Conservation (phyloP, 2,797 vertebrate genomes). For the Tachyglossus aculeatus region DNA sequence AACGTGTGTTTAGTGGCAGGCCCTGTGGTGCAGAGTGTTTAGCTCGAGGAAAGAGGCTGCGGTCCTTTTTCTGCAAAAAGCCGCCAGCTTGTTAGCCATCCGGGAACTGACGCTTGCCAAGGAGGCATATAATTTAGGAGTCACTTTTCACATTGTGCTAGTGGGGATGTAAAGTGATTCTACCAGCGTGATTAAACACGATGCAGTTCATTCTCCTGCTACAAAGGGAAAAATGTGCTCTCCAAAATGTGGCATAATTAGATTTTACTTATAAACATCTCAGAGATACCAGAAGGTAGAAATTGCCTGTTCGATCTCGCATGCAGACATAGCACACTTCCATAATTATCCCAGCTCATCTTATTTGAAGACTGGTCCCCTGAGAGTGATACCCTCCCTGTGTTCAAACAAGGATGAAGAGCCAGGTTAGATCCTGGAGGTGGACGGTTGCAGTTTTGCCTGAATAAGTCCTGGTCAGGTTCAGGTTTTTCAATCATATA, state of each 20-base stretch:
- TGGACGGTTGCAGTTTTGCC: no score
- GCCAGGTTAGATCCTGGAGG: no score
- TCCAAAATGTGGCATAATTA: background rate
- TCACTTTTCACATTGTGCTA: background rate
- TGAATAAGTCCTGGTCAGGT: no score
- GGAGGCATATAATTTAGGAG: accelerated
- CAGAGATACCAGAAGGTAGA: no score
- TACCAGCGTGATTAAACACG: background rate
- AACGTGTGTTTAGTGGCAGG: background rate
- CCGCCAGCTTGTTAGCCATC: background rate
- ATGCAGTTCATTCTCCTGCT: background rate
- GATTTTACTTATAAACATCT: background rate
- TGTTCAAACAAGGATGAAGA: no score
- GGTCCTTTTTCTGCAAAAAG: background rate
- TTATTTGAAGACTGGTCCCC: no score
- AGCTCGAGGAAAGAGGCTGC: background rate
- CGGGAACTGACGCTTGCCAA: background rate
- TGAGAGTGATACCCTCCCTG: no score
- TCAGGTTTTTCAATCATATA: no score
- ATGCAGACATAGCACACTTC: no score
- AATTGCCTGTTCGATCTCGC: no score
- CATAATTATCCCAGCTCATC: no score
- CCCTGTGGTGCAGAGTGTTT: background rate
- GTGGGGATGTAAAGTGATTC: no score
- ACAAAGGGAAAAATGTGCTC: background rate